Conservation (phyloP, 2,113 vertebrate species). For the Balaenoptera acutorostrata region DNA sequence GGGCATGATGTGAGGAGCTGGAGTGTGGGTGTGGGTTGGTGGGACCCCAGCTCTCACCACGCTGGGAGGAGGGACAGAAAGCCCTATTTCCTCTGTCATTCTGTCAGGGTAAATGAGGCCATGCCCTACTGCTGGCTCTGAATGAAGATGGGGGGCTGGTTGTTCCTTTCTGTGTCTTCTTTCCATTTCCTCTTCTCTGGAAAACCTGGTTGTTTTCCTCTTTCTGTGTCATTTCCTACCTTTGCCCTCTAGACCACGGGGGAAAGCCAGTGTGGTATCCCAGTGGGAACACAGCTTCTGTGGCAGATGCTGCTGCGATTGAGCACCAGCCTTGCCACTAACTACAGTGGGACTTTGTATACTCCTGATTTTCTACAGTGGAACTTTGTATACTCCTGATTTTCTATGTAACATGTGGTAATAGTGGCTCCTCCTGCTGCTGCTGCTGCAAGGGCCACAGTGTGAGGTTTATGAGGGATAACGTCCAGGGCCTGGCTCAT, state of each 20-base stretch:
- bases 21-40: too few species aligned
- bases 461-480: fast-evolving
- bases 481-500: not conserved
- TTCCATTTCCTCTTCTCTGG: constrained; percentile 42
- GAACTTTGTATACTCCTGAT: not conserved
- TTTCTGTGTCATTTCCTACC: not conserved
- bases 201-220: not conserved
- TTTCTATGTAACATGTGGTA: not conserved
- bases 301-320: fast-evolving
- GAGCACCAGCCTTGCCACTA: not conserved
- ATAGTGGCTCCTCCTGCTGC: not conserved
- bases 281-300: not conserved
- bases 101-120: not conserved
- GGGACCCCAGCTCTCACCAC: not conserved
- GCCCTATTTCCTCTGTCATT: not conserved
- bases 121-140: not conserved
- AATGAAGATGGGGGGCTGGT: not conserved
- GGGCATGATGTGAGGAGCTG: not conserved
- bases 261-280: not conserved
- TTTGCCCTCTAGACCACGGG: not conserved
- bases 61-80: not conserved
- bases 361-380: not conserved
- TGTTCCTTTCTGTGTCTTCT: not conserved
- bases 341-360: not conserved
- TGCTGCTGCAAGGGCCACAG: not conserved